Conservation (phyloP, 2,797 vertebrate genomes). For the Masticophis lateralis region DNA sequence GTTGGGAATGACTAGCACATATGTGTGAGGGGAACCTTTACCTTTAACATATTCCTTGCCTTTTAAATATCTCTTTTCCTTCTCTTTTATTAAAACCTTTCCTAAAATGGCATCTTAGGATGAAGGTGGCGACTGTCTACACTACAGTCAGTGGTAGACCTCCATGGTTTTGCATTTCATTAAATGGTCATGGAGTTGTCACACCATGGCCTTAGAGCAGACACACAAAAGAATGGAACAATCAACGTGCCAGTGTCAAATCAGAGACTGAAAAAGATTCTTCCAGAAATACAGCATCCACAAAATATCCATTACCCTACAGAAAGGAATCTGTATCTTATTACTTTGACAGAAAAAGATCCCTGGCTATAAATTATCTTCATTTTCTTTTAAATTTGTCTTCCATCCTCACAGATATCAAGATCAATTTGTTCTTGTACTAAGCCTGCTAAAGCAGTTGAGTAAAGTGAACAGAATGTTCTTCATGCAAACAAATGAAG, state of each 20-base stretch:
- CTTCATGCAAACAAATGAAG: conserved; percentile 46
- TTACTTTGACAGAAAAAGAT: conserved; percentile 11
- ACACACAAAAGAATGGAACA: background rate
- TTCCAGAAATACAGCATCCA: background rate
- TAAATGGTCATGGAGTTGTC: background rate
- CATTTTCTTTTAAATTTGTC: conserved; percentile 39
- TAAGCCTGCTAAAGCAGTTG: conserved; percentile 13
- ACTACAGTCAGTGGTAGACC: too few relatives aligned
- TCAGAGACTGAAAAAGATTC: background rate
- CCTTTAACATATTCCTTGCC: background rate
- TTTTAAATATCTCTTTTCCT: background rate
- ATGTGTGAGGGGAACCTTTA: too few relatives aligned
- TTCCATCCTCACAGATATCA: conserved; percentile 12
- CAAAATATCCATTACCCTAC: background rate
- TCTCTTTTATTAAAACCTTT: background rate
- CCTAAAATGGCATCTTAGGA: background rate
- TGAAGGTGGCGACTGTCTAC: background rate
- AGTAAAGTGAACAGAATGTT: conserved; percentile 49
- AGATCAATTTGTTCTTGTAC: conserved; percentile 24
- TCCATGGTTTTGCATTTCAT: background rate
- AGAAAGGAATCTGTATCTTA: conserved; percentile 6
- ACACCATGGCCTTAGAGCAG: background rate
- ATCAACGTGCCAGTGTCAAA: background rate
- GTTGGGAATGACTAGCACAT: too few relatives aligned
- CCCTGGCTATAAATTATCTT: conserved; percentile 34